Percentiles rank a stretch among this genome's conserved stretches.
Evolutionary conservation across 2,888 invertebrate species (phyloP).

Genomic region (Drosophila testacea): DNA sequence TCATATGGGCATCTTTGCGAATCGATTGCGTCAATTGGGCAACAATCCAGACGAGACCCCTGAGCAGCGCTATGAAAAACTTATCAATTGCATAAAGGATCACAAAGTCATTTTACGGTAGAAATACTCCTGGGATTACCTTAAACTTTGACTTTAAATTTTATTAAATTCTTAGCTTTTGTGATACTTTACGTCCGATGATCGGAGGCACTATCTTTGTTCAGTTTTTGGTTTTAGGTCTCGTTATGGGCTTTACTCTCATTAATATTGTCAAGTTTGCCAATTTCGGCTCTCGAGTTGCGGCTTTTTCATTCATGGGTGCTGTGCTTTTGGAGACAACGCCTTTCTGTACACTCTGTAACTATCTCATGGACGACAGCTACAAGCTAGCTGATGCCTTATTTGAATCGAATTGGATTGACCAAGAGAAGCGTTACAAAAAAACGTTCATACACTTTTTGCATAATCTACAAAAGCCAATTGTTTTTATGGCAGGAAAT

Average conservation of each 20-base stretch:
- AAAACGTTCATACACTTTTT: conserved; percentile 63
- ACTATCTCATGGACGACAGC: conserved; percentile 66
- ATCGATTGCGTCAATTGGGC: conserved; percentile 64
- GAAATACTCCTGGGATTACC: neutral
- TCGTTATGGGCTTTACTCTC: conserved; percentile 65
- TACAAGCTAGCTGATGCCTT: conserved; percentile 63
- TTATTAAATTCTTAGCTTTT: conserved; percentile 49
- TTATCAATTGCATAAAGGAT: conserved; percentile 68
- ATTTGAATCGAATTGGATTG: conserved; percentile 76
- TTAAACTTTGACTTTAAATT: neutral
- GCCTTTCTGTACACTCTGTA: conserved; percentile 75
- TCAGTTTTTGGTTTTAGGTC: conserved; percentile 71
- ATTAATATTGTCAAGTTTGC: conserved; percentile 71
- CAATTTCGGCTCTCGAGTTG: conserved; percentile 57
- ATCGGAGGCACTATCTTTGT: conserved; percentile 75
- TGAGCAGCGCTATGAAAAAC: conserved; percentile 54
- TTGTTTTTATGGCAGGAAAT: conserved; percentile 72
- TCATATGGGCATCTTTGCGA: conserved; percentile 63
- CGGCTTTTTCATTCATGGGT: conserved; percentile 56
- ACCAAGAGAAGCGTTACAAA: conserved; percentile 59
- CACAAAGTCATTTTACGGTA: conserved; percentile 71
- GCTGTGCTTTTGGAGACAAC: conserved; percentile 70
- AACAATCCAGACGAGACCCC: conserved; percentile 39
- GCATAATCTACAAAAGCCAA: conserved; percentile 68
- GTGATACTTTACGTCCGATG: conserved; percentile 64